These are phyloP conservation scores for Sapayoa aenigma DNA, from an alignment of 2,113 vertebrate genomes.

Conservation along the genomic window DNA sequence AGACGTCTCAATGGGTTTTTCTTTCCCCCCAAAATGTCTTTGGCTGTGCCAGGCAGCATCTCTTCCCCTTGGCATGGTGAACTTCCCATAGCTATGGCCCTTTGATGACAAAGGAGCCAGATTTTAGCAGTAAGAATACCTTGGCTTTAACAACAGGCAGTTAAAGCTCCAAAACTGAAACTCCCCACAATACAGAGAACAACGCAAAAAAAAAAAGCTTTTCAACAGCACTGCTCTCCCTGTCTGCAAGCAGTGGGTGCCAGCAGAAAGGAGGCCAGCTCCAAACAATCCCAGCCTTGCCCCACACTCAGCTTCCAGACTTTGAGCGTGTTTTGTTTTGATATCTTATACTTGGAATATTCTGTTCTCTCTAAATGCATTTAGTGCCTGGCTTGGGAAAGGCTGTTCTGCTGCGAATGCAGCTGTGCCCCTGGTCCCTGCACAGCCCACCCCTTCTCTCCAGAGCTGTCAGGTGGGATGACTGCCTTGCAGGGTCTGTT, in stretches of 20 bases:
- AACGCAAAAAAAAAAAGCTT: not conserved
- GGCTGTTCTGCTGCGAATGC: not conserved
- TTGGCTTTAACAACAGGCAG: not conserved
- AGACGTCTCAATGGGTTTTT: not conserved
- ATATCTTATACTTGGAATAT: not conserved
- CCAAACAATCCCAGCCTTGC: not conserved
- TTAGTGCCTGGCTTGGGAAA: not conserved
- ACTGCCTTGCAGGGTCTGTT: not conserved
- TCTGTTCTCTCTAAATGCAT: not conserved
- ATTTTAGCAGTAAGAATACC: not conserved
- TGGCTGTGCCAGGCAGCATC: not conserved
- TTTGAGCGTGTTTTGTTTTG: not conserved
- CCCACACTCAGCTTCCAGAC: not conserved
- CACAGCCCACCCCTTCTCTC: not conserved
- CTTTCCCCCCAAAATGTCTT: not conserved
- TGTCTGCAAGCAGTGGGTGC: not conserved
- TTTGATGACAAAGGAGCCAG: not conserved
- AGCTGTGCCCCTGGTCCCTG: slow-evolving; percentile 7
- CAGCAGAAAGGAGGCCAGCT: slow-evolving; percentile 19
- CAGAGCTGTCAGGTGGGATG: not conserved
- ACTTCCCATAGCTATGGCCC: rapidly evolving
- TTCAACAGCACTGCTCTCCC: not conserved
- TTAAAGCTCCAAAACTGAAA: not conserved
- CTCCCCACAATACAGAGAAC: not conserved
- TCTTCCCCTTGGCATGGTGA: not conserved